phyloP scores from a whole-genome alignment of 2,797 vertebrate genomes.

The Esox masquinongy region DNA sequence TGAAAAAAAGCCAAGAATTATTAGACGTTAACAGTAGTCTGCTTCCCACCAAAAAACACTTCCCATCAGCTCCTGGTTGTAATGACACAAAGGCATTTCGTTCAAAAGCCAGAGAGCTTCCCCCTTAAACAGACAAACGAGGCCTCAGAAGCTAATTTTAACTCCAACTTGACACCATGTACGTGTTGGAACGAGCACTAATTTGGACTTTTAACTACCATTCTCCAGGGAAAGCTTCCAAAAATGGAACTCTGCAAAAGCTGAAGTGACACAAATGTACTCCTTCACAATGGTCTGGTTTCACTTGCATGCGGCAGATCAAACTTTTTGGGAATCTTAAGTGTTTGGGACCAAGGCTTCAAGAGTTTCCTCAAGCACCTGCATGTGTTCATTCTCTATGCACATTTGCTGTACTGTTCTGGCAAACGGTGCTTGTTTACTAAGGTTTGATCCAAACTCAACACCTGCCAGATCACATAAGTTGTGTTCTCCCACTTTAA shows the following conservation, averaged over 20 bases:
- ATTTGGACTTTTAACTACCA: slow-evolving; percentile 29
- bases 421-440: no score
- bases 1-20: background rate
- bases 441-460: no score
- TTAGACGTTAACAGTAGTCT: background rate
- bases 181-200: slow-evolving; percentile 39
- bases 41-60: slow-evolving; percentile 3
- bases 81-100: slow-evolving; percentile 19
- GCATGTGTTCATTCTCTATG: no score
- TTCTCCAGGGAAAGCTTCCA: slow-evolving; percentile 19
- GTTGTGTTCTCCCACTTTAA: no score
- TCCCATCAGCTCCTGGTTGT: slow-evolving; percentile 18
- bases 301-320: no score
- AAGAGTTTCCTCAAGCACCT: no score
- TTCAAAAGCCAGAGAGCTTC: slow-evolving; percentile 12
- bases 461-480: no score
- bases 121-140: slow-evolving; percentile 35
- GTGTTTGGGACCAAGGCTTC: no score
- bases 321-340: no score
- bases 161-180: slow-evolving; percentile 35
- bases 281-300: no score
- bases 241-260: slow-evolving; percentile 8
- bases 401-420: no score
- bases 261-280: background rate
- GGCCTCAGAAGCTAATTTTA: slow-evolving; percentile 41